Percentiles rank a stretch among this genome's conserved stretches.
Evolutionary conservation across 37 sponge, comb jelly and placozoan genomes (phyloP).

Genomic region (Aplysina aerophoba): DNA sequence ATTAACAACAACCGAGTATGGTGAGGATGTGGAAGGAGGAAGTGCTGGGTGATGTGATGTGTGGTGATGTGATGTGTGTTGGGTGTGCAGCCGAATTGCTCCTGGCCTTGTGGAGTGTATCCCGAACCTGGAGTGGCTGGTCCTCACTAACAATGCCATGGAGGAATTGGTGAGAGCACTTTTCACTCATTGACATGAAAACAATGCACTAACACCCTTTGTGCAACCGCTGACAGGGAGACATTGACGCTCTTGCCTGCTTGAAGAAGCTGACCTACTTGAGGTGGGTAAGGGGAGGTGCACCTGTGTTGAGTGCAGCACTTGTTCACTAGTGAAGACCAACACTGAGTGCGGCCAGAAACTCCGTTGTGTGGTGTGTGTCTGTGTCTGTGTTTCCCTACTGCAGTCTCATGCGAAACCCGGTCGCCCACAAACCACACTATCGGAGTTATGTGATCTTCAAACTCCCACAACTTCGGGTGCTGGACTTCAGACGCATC

Average conservation of each 20-base stretch:
- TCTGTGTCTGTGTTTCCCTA: not conserved
- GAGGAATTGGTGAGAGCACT: slow-evolving; percentile 75
- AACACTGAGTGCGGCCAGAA: too few relatives aligned
- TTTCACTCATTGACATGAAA: not conserved
- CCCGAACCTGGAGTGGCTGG: slow-evolving; percentile 77
- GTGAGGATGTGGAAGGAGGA: slow-evolving; percentile 39
- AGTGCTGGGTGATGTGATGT: not conserved
- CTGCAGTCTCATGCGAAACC: slow-evolving; percentile 84
- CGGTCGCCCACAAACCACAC: slow-evolving; percentile 80
- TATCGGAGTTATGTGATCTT: slow-evolving; percentile 88
- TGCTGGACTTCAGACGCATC: slow-evolving; percentile 90
- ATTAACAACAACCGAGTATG: slow-evolving; percentile 90
- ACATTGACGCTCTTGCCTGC: slow-evolving; percentile 71
- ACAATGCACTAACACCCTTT: not conserved
- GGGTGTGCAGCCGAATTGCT: slow-evolving; percentile 76
- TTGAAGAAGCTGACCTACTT: slow-evolving; percentile 62
- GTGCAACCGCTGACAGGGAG: slow-evolving; percentile 43
- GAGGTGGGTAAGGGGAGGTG: slow-evolving; percentile 35
- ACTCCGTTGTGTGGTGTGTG: slow-evolving; percentile 29
- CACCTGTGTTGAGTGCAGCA: slow-evolving; percentile 31
- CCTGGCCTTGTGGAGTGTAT: slow-evolving; percentile 71
- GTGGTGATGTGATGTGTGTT: slow-evolving; percentile 23
- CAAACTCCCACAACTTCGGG: slow-evolving; percentile 79
- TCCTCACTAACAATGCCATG: slow-evolving; percentile 86
- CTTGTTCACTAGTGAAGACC: not conserved